These are phyloP conservation scores for Acanthaster planci DNA, from an alignment of 35 echinoderm and acorn worm genomes.

Conservation along the genomic window DNA sequence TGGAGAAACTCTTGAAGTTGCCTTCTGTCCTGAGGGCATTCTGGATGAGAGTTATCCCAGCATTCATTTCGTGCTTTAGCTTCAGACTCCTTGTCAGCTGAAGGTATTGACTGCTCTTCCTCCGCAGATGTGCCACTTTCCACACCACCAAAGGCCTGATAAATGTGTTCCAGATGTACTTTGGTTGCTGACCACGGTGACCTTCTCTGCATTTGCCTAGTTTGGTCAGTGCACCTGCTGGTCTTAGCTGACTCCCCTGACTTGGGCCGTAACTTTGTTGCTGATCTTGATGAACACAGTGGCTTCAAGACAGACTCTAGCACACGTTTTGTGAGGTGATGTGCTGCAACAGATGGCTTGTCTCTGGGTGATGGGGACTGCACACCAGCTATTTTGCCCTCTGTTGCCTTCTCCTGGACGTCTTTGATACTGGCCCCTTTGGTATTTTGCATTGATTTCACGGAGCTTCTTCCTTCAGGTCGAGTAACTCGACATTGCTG, in stretches of 20 bases:
- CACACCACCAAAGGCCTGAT: neutral
- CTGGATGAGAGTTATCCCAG: no score
- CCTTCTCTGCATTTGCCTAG: neutral
- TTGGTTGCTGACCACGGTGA: neutral
- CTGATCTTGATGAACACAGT: neutral
- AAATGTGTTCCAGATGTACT: slow-evolving; percentile 3
- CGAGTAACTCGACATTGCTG: no score
- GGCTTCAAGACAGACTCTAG: neutral
- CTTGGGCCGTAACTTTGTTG: neutral
- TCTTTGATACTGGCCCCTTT: neutral
- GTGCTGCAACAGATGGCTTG: neutral
- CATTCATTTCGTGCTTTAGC: no score
- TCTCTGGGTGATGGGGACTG: neutral
- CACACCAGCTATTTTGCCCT: neutral
- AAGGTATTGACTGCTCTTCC: neutral
- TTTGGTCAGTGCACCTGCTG: neutral
- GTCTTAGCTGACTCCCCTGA: neutral
- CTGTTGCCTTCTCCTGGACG: neutral
- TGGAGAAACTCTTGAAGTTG: neutral
- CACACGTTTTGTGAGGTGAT: neutral
- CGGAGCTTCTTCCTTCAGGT: no score
- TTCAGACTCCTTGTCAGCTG: no score
- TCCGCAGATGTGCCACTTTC: neutral
- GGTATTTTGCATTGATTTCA: neutral
- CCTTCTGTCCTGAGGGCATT: no score